Conservation (phyloP, 2,888 invertebrate species). For the Nephrotoma flavescens region DNA sequence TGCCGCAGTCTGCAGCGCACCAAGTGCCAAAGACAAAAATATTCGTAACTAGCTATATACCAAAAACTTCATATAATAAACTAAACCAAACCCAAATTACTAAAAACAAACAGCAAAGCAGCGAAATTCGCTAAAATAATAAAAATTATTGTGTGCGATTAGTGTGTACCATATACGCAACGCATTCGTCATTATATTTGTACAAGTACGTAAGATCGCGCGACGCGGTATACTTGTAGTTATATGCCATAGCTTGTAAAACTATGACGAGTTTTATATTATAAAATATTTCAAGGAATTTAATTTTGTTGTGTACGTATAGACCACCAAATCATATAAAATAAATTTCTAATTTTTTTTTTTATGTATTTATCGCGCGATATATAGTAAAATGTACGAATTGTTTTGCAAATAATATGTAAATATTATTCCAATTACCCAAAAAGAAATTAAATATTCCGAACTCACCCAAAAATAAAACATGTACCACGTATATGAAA, state of each 20-base stretch:
- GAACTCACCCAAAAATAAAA: background rate
- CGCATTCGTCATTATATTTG: background rate
- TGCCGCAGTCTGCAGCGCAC: background rate
- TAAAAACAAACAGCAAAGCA: background rate
- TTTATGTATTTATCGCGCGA: background rate
- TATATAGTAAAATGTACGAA: background rate
- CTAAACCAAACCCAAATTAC: background rate
- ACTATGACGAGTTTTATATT: background rate
- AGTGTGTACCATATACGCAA: background rate
- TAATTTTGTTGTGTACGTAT: no score
- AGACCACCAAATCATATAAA: background rate
- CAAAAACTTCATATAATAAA: background rate
- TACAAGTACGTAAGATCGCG: background rate
- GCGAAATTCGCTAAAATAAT: background rate
- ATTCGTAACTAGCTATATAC: background rate
- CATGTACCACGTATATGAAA: background rate
- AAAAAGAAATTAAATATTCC: background rate
- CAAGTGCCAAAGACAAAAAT: no score
- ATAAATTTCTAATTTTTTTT: background rate
- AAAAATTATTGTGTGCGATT: background rate
- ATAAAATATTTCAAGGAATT: background rate
- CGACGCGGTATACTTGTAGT: background rate
- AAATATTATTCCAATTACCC: background rate
- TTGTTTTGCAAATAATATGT: background rate
- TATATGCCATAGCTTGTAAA: no score